Conservation (phyloP, 2,113 vertebrate genomes). For the Eulacestoma nigropectus region DNA sequence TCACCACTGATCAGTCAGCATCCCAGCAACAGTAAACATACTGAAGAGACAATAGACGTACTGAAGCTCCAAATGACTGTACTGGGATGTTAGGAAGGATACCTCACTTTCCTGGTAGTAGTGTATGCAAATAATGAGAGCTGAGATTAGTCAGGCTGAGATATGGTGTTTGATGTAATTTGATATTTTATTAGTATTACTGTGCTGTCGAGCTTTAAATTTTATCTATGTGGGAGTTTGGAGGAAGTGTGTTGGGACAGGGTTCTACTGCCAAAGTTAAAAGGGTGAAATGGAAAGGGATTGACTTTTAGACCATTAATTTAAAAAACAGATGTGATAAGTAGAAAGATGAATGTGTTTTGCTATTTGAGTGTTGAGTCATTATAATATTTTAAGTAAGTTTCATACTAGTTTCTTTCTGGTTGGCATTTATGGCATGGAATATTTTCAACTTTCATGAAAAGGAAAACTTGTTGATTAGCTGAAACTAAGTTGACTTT, state of each 20-base stretch:
- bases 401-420: background rate
- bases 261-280: background rate
- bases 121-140: background rate
- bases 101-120: background rate
- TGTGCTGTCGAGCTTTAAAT: background rate
- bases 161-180: background rate
- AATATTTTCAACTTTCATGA: background rate
- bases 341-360: background rate
- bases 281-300: background rate
- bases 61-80: background rate
- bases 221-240: background rate
- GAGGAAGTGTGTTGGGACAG: background rate
- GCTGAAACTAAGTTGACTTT: background rate
- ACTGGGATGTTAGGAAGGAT: background rate
- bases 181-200: background rate
- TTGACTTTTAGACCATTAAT: background rate
- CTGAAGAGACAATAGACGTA: background rate
- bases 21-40: background rate
- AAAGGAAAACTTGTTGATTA: background rate
- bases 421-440: background rate
- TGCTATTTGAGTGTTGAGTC: background rate
- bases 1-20: background rate
- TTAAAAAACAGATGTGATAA: background rate
- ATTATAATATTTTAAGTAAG: background rate
- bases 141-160: background rate